These are phyloP conservation scores for Nemoura dubitans DNA, from an alignment of 2,888 invertebrate genomes.

Conservation along the genomic window DNA sequence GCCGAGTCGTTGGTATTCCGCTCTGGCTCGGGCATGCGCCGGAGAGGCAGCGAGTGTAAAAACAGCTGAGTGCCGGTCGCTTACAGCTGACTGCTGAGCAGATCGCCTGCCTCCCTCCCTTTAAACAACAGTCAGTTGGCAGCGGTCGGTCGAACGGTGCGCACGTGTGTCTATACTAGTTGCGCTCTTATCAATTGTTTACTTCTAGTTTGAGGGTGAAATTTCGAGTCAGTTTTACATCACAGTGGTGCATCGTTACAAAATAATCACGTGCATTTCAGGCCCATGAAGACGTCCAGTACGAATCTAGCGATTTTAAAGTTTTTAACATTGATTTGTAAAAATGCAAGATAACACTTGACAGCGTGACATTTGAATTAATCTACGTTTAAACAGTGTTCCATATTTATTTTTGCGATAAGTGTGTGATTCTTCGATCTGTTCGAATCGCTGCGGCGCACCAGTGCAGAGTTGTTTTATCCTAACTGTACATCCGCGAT, in stretches of 20 bases:
- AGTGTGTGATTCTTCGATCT: not conserved
- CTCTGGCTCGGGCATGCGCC: constrained; percentile 9
- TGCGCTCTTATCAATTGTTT: not conserved
- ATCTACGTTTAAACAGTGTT: not conserved
- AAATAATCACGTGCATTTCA: not conserved
- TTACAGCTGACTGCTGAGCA: constrained; percentile 28
- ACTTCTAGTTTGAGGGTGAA: not conserved
- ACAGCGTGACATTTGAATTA: not conserved
- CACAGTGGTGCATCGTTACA: not conserved
- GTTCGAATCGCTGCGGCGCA: not conserved
- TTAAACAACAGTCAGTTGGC: constrained; percentile 10
- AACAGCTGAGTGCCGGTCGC: constrained; percentile 19
- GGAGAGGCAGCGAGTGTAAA: not conserved
- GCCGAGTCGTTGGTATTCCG: not conserved
- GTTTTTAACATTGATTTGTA: not conserved
- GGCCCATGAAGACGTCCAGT: not conserved
- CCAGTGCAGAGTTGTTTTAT: not conserved
- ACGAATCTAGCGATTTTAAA: not conserved
- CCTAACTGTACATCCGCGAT: constrained; percentile 40
- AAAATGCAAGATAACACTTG: constrained; percentile 12
- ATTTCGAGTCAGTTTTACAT: not conserved
- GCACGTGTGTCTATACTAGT: not conserved
- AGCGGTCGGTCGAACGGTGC: not conserved
- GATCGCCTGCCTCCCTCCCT: not conserved
- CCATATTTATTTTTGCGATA: not conserved